Base-by-base conservation (phyloP, 2,888 invertebrate genomes). In the Rhyacophila evoluta region DNA sequence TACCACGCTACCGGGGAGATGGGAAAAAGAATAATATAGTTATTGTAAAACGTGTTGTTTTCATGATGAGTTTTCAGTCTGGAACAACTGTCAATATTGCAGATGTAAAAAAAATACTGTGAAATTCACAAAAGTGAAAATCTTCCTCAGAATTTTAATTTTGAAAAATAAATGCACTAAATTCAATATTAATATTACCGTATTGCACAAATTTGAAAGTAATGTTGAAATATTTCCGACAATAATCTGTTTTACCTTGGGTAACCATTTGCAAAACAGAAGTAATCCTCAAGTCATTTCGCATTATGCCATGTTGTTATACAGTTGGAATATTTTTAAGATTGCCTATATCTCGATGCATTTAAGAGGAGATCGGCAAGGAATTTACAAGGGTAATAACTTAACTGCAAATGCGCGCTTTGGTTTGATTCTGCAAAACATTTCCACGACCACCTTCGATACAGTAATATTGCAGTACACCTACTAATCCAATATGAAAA, bases 401-500 rank as follows among this genome's bases (percentile, higher is more conserved):
- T 55, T 55, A 55, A 55, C 15, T 55, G 55, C 55, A 55, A 41
- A 55, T 55, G 55, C 55, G 55, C 55, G 55, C 55, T 25, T 55
- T 19, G 25, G 55, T 55, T 19, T 19, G 55, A 55, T 55, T 55
- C 55, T 10, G 55, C 19, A 8, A 19, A 19, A 55, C 55, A 55
- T 55, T 55, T 55, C 19, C 55, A 55, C 19, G 55, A 55, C 55
- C 55, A 25, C 55, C 55, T 1, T 55, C 55, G 55, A 19, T 55
- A 19, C 55, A 55, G 19, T 55, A 55, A 55, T 55, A 19, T 55
- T 55, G 55, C 55, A 25, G 19, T 55, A 55, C 55, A 55, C 55
- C 55, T 55, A 55, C 55, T 55, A 55, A 55, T 55, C 55, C 55
- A 55, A 55, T 55, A 19, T 55, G 25, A 55, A 55, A 55, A 55